Evolutionary conservation across 2,113 vertebrate species (phyloP), one percentile per base, ranked within the genome.

Genomic region (Centropus unirufus): DNA sequence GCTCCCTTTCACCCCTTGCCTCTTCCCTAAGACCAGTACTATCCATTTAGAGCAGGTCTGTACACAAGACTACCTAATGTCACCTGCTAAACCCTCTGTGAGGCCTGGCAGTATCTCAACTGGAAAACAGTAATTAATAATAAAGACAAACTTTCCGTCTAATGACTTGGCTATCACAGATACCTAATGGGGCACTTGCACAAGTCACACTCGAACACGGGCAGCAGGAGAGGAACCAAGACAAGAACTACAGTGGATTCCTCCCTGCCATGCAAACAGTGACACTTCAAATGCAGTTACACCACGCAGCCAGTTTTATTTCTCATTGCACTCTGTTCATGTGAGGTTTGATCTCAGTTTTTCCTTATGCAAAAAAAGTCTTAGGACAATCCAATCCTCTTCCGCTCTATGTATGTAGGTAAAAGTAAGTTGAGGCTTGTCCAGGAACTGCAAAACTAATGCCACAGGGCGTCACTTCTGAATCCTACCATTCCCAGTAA

Each of bases 81-180:
- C 77, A 96, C 91, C 82, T 82, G 58, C 62, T 47, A 75, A 91
- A 87, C 76, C 70, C 72, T 77, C 26, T 17, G 59, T 34, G 36
- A 92, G 69, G 74, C 80, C 79, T 83, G 76, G 64, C 83, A 81
- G 57, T 46, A 90, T 20, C 77, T 93, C 68, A 73, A 23, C 54
- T 81, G 52, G 72, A 93, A 92, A 92, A 86, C 2, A 68, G 61
- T 51, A 93, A 90, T 94, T 83, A 94, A 87, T 82, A 90, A 70
- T 55, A 90, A 47, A 9, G 44, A 67, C 0, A 7, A 83, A 82
- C 64, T 93, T 94, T 90, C 75, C 64, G 85, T 64, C 88, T 87
- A 81, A 83, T 72, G 52, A 57, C 36, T 52, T 75, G 61, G 68
- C 80, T 90, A 86, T 67, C 73, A 68, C 61, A 29, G 70, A 58